A percentile compares a stretch with the other conserved stretches of the same genome.
Evolutionary conservation across 2,888 invertebrate genomes (phyloP).

Genomic region (Callinectes sapidus): DNA sequence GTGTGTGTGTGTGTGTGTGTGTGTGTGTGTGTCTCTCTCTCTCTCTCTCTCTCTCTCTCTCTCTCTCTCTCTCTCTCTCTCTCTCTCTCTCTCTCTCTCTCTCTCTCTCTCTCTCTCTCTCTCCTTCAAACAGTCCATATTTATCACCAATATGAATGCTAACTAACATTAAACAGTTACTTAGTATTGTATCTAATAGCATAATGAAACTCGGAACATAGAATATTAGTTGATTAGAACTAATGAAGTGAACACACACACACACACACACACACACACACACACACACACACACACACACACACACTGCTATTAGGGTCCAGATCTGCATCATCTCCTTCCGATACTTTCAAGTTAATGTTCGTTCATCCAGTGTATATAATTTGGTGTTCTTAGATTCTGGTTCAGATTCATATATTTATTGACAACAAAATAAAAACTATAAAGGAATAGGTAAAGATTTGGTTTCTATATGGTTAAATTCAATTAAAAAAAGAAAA

Average conservation of each 20-base stretch:
- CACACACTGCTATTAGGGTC: too few species aligned
- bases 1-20: not conserved
- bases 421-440: too few species aligned
- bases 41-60: not conserved
- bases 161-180: not conserved
- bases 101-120: slow-evolving; percentile 1
- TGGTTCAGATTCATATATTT: too few species aligned
- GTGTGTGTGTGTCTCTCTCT: not conserved
- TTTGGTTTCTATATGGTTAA: too few species aligned
- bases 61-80: not conserved
- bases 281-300: too few species aligned
- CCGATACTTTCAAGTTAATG: too few species aligned
- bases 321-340: too few species aligned
- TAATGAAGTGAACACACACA: not conserved
- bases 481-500: too few species aligned
- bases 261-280: too few species aligned
- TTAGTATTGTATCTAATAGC: not conserved
- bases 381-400: not conserved
- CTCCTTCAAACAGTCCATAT: not conserved
- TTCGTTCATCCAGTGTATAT: not conserved
- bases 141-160: too few species aligned
- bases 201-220: not conserved
- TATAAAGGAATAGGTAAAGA: too few species aligned
- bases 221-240: not conserved
- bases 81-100: not conserved